phyloP scores from a whole-genome alignment of 2,888 invertebrate species.

The Pheosia tremula region DNA sequence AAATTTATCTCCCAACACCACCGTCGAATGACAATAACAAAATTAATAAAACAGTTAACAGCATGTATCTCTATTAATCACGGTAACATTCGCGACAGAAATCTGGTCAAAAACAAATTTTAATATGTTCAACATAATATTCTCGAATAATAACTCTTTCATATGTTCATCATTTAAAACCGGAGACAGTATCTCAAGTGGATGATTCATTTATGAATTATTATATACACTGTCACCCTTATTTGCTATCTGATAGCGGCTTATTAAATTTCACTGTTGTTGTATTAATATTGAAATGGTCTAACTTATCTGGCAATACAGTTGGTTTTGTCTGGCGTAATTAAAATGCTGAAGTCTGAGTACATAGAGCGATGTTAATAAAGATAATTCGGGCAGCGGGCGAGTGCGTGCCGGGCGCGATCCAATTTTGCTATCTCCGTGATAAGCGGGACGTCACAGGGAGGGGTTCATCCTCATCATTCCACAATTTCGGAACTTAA shows the following conservation, averaged over 20 bases:
- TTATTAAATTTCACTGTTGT: constrained; percentile 75
- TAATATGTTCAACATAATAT: constrained; percentile 1
- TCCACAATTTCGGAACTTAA: constrained; percentile 59
- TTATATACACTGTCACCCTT: constrained; percentile 59
- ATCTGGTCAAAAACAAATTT: not conserved
- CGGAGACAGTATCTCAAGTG: constrained; percentile 53
- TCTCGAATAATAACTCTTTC: constrained; percentile 17
- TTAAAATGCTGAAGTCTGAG: constrained; percentile 66
- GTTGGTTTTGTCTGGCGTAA: constrained; percentile 60
- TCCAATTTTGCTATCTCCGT: constrained; percentile 71
- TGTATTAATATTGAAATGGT: constrained; percentile 60
- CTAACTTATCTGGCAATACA: constrained; percentile 66
- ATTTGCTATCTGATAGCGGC: constrained; percentile 69
- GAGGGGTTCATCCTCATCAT: constrained; percentile 74
- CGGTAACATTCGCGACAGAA: not conserved
- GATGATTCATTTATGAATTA: constrained; percentile 67
- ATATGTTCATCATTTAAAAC: constrained; percentile 29
- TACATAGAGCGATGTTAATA: constrained; percentile 66
- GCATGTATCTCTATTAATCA: not conserved
- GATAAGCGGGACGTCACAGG: constrained; percentile 66
- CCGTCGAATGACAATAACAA: not conserved
- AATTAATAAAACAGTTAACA: not conserved
- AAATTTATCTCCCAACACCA: not conserved
- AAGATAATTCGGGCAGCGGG: constrained; percentile 66
- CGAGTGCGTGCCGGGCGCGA: constrained; percentile 64